Evolutionary conservation across 2,797 vertebrate species (phyloP).

Genomic region (Mus caroli): DNA sequence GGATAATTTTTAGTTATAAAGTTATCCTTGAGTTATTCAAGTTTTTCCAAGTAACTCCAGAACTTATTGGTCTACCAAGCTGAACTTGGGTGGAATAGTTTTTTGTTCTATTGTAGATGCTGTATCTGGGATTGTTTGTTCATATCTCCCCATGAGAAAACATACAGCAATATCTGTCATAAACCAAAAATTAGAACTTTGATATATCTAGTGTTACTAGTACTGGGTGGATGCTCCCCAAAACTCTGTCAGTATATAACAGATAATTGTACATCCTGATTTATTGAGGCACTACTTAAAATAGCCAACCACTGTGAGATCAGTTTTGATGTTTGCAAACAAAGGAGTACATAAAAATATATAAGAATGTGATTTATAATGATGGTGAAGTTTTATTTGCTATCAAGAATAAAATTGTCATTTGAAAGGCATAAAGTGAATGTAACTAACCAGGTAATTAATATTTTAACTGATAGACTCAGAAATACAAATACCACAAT

Average conservation of each 20-base stretch:
- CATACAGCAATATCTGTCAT: not conserved
- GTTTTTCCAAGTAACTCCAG: not conserved
- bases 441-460: not conserved
- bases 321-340: not conserved
- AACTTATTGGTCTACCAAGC: not conserved
- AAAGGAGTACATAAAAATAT: not conserved
- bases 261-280: not conserved
- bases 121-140: not conserved
- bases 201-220: not conserved
- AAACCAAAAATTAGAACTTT: not conserved
- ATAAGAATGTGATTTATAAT: not conserved
- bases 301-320: not conserved
- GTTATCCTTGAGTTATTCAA: not conserved
- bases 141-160: not conserved
- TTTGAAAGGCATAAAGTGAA: not conserved
- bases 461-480: not conserved
- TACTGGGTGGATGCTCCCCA: not conserved
- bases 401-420: not conserved
- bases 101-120: not conserved
- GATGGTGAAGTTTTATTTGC: not conserved
- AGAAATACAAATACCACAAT: not conserved
- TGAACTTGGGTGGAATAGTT: not conserved
- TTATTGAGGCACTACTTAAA: not conserved
- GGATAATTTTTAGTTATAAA: not conserved
- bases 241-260: not conserved